Evolutionary conservation across 2,797 vertebrate species (phyloP).

Genomic region (Adelosebastes latens): DNA sequence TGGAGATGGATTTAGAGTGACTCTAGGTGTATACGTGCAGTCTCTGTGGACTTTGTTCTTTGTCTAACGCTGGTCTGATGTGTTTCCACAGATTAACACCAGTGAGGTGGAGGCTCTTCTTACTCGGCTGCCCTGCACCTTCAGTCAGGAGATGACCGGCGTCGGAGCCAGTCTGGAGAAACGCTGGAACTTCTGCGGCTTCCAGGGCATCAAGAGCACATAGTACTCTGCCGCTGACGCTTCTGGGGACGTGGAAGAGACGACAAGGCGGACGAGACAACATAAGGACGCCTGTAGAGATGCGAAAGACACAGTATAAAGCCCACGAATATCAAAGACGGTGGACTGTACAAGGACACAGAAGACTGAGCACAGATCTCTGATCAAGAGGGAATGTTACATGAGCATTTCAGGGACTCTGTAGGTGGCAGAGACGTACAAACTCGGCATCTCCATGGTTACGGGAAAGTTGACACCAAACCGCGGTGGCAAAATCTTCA

Average conservation of each 20-base stretch:
- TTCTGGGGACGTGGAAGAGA: conserved; percentile 71
- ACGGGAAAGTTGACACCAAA: conserved; percentile 45
- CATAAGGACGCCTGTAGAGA: conserved; percentile 29
- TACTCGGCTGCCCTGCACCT: conserved; percentile 89
- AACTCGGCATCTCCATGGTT: conserved; percentile 70
- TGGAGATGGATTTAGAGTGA: neutral
- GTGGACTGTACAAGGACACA: conserved; percentile 38
- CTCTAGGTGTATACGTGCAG: neutral
- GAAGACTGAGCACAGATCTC: conserved; percentile 46
- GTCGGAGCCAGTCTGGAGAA: conserved; percentile 87
- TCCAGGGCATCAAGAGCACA: conserved; percentile 84
- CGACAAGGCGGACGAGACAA: conserved; percentile 41
- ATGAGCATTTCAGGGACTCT: conserved; percentile 56
- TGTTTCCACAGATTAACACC: conserved; percentile 86
- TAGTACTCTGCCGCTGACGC: conserved; percentile 54
- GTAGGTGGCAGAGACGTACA: conserved; percentile 53
- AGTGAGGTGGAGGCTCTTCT: conserved; percentile 89
- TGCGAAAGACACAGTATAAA: conserved; percentile 28
- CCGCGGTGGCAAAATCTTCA: conserved; percentile 30
- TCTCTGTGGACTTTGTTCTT: neutral
- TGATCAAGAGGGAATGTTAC: conserved; percentile 39
- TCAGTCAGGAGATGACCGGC: conserved; percentile 89
- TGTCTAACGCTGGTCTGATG: neutral
- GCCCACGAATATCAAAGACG: conserved; percentile 40
- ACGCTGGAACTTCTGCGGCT: conserved; percentile 88